A percentile compares a stretch with the other conserved stretches of the same genome.
Conservation (phyloP, 2,797 vertebrate species). For the Caiman crocodilus region DNA sequence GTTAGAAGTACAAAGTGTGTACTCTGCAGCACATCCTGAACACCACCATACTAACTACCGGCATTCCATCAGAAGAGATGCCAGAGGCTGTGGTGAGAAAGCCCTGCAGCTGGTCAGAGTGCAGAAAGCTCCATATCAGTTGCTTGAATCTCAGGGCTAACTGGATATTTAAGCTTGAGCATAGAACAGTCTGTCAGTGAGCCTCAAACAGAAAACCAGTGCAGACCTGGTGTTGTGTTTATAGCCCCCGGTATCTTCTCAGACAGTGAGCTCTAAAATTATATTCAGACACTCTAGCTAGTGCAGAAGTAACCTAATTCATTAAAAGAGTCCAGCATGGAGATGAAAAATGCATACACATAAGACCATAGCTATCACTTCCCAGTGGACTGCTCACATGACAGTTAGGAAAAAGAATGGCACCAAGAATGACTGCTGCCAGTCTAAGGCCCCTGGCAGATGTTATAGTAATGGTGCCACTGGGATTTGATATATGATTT, state of each 20-base stretch:
- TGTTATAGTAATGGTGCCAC: too few relatives aligned
- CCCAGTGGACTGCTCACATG: rapidly evolving
- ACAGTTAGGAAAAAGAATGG: background rate
- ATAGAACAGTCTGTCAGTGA: background rate
- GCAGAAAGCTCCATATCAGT: background rate
- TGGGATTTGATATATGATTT: too few relatives aligned
- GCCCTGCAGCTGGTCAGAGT: background rate
- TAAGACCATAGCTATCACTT: background rate
- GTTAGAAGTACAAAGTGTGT: background rate
- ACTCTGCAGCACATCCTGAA: background rate
- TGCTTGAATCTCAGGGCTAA: background rate
- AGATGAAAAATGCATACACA: background rate
- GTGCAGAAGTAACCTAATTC: background rate
- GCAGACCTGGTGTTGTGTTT: background rate
- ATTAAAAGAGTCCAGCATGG: background rate
- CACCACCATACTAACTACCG: background rate
- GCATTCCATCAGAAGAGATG: background rate
- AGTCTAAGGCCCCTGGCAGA: background rate
- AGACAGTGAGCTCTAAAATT: background rate
- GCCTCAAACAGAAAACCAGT: background rate
- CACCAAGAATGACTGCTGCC: background rate
- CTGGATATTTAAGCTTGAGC: background rate
- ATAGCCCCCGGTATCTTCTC: background rate
- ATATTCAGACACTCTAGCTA: too few relatives aligned
- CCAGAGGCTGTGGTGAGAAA: background rate